Evolutionary conservation across 2,888 invertebrate species (phyloP), one percentile per base, ranked within the genome.

Genomic region (Amphiduros pacificus): DNA sequence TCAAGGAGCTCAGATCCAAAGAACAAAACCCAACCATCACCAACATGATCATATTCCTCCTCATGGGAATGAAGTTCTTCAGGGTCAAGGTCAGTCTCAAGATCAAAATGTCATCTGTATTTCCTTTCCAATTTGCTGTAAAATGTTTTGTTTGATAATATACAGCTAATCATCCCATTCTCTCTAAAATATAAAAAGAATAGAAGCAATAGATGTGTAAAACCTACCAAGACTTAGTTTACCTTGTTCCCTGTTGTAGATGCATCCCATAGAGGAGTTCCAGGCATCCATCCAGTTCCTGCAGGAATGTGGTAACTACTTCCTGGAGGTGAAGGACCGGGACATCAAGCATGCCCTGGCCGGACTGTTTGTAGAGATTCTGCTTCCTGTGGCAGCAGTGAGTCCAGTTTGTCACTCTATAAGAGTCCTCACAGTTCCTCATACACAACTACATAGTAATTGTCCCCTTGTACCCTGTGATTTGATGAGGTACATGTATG

Each of bases 61-160:
- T 99, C 29, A 98, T 98, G 96, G 98, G 99, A 59, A 98, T 99
- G 94, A 99, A 99, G 85, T 99, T 98, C 85, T 98, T 99, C 83
- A 83, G 89, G 66, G 88, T 91, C 27, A 90, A 90, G 85, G 88
- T 89, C 67, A 52, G 64, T 59, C 11, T 14, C 9, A 36, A 14
- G 11, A n/a, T n/a, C 17, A 14, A 14, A 36, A 36, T 36, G 9
- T 36, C 36, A 9, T 14, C 36, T 36, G 36, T 14, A 36, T 36
- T 36, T 11, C 36, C 14, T 14, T 14, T 36, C 36, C 11, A 36
- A 36, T 11, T 14, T 11, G 36, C 11, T 11, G 36, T 11, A 36
- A 36, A 14, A 36, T n/a, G n/a, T n/a, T n/a, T n/a, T n/a, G n/a
- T n/a, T n/a, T n/a, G n/a, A n/a, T n/a, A n/a, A n/a, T n/a, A n/a